Percentiles rank a stretch among this genome's conserved stretches.
Evolutionary conservation across 2,113 vertebrate species (phyloP).

Genomic region (Dipodomys spectabilis): DNA sequence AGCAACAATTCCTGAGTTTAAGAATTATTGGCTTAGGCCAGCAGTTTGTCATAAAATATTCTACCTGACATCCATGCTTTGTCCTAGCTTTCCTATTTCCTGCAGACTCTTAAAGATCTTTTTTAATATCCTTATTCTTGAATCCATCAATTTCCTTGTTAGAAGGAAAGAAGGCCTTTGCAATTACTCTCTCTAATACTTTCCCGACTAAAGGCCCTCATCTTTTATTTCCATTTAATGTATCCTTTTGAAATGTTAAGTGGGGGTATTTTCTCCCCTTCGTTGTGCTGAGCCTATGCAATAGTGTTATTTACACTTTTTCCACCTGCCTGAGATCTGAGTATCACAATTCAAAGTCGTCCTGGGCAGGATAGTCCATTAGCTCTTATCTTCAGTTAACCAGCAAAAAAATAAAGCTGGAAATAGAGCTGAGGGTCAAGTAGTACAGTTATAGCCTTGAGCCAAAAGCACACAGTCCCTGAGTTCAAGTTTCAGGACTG

Average conservation of each 20-base stretch:
- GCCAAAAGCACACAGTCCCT: too few species aligned
- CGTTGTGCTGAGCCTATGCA: not conserved
- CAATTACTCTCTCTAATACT: conserved; percentile 80
- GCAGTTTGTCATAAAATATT: conserved; percentile 81
- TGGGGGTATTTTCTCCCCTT: not conserved
- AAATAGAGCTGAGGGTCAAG: too few species aligned
- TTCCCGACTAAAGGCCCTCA: conserved; percentile 67
- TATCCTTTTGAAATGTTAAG: conserved; percentile 57
- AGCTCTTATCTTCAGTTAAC: too few species aligned
- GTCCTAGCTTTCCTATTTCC: conserved; percentile 79
- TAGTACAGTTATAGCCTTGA: too few species aligned
- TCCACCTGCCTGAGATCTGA: too few species aligned
- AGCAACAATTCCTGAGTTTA: conserved; percentile 47
- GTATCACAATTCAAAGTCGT: too few species aligned
- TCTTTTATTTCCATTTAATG: conserved; percentile 63
- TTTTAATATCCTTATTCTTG: conserved; percentile 82
- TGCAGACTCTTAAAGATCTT: conserved; percentile 80
- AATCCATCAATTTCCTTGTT: conserved; percentile 82
- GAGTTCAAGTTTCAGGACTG: too few species aligned
- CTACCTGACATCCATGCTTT: conserved; percentile 80
- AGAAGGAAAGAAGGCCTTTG: conserved; percentile 69
- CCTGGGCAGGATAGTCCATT: too few species aligned
- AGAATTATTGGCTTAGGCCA: conserved; percentile 72
- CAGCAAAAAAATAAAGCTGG: too few species aligned
- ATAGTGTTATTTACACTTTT: conserved; percentile 40